A percentile compares a stretch with the other conserved stretches of the same genome.
Evolutionary conservation across 2,797 vertebrate species (phyloP).

Genomic region (Poliocrania exsul): DNA sequence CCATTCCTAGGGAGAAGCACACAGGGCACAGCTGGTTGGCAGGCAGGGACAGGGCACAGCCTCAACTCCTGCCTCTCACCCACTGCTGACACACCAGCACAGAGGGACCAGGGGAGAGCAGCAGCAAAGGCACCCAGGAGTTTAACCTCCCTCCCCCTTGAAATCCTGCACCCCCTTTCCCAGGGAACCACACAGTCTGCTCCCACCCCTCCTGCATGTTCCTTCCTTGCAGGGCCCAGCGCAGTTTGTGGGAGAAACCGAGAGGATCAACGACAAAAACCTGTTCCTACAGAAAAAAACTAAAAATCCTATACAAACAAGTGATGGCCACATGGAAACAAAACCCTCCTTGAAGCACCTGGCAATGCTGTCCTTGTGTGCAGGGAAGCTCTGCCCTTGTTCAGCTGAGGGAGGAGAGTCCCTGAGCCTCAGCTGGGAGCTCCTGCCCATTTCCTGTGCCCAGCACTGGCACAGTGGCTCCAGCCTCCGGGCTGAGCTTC

Average conservation of each 20-base stretch:
- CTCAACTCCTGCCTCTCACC: slow-evolving; percentile 6
- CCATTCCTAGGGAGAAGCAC: slow-evolving; percentile 91
- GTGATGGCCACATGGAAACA: not conserved
- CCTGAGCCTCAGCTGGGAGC: not conserved
- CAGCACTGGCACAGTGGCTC: not conserved
- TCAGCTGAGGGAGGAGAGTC: not conserved
- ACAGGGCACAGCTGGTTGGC: slow-evolving; percentile 76
- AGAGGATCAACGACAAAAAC: not conserved
- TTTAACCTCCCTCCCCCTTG: not conserved
- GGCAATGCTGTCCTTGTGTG: not conserved
- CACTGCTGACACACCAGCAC: not conserved
- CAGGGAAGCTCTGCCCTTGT: fast-evolving
- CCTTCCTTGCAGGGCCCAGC: not conserved
- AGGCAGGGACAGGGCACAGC: slow-evolving; percentile 10
- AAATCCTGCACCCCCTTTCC: not conserved
- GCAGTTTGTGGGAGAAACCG: not conserved
- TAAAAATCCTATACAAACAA: not conserved
- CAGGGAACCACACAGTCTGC: not conserved
- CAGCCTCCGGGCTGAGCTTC: not conserved
- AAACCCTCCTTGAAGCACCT: not conserved
- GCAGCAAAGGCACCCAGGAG: not conserved
- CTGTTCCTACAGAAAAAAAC: not conserved
- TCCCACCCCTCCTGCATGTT: not conserved
- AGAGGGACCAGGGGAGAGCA: not conserved
- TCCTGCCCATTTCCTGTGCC: not conserved